Percentiles rank a stretch among this genome's conserved stretches.
These are phyloP conservation scores for Orius insidiosus DNA, from an alignment of 1,140 invertebrate species.

Conservation along the genomic window DNA sequence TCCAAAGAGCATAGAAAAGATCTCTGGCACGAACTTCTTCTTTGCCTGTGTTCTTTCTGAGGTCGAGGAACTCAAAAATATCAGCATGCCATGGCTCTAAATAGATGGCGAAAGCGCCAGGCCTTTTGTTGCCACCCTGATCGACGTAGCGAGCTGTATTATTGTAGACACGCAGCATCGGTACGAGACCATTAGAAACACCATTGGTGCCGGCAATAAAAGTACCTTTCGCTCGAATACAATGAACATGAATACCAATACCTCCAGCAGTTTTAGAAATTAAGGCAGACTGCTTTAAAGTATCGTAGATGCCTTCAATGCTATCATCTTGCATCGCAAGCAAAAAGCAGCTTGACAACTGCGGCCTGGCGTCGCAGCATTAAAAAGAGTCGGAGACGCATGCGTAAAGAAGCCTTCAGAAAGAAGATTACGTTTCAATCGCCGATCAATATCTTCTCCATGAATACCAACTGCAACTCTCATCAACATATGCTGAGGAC, in stretches of 20 bases:
- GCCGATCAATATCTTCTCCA: conserved; percentile 81
- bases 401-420: conserved; percentile 96
- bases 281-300: conserved; percentile 82
- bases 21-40: conserved; percentile 87
- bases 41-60: conserved; percentile 85
- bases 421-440: conserved; percentile 91
- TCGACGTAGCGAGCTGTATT: conserved; percentile 94
- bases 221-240: conserved; percentile 80
- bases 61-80: conserved; percentile 86
- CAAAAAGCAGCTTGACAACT: conserved; percentile 92
- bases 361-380: conserved; percentile 83
- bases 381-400: conserved; percentile 92
- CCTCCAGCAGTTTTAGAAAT: conserved; percentile 97
- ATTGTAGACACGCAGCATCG: conserved; percentile 93
- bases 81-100: conserved; percentile 98
- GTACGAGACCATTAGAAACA: conserved; percentile 92
- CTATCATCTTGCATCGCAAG: conserved; percentile 91
- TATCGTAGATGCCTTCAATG: conserved; percentile 96
- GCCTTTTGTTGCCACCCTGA: conserved; percentile 94
- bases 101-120: conserved; percentile 98
- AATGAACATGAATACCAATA: conserved; percentile 93
- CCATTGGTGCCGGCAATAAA: conserved; percentile 92
- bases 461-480: conserved; percentile 94
- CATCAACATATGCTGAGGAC: conserved; percentile 99
- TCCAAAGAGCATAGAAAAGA: conserved; percentile 96